A percentile compares a stretch with the other conserved stretches of the same genome.
These are phyloP conservation scores for Neria commutata DNA, from an alignment of 2,888 invertebrate species.

Conservation along the genomic window DNA sequence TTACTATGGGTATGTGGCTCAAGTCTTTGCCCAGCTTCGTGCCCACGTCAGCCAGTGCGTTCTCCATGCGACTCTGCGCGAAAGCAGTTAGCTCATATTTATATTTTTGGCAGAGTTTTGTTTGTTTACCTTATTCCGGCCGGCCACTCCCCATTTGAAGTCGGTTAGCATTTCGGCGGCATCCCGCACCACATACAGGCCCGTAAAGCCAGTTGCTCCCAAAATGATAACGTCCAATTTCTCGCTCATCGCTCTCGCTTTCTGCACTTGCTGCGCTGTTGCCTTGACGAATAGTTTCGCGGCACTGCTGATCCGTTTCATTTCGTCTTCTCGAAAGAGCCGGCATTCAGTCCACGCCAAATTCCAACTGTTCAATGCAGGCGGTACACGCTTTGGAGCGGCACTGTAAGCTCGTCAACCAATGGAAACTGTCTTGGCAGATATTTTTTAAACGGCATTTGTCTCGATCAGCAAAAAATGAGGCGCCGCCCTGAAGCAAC, in stretches of 20 bases:
- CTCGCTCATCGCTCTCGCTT: background rate
- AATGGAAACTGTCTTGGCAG: too few relatives aligned
- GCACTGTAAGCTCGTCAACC: too few relatives aligned
- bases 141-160: conserved; percentile 34
- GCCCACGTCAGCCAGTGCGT: conserved; percentile 26
- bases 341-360: too few relatives aligned
- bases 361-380: too few relatives aligned
- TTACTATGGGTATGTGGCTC: conserved; percentile 23
- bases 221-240: background rate
- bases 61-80: conserved; percentile 25
- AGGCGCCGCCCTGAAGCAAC: too few relatives aligned
- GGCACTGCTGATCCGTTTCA: too few relatives aligned
- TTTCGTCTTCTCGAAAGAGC: too few relatives aligned
- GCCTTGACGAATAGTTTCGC: too few relatives aligned
- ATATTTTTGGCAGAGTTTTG: background rate
- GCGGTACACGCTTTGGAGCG: too few relatives aligned
- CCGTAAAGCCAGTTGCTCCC: conserved; percentile 29
- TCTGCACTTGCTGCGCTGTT: too few relatives aligned
- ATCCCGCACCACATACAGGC: conserved; percentile 29
- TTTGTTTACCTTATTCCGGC: conserved; percentile 29
- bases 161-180: conserved; percentile 31
- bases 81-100: background rate
- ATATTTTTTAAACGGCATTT: too few relatives aligned
- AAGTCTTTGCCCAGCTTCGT: conserved; percentile 23
- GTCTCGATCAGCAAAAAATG: too few relatives aligned